Conservation (phyloP, 2,888 invertebrate genomes). For the Oxytorus armatus region DNA sequence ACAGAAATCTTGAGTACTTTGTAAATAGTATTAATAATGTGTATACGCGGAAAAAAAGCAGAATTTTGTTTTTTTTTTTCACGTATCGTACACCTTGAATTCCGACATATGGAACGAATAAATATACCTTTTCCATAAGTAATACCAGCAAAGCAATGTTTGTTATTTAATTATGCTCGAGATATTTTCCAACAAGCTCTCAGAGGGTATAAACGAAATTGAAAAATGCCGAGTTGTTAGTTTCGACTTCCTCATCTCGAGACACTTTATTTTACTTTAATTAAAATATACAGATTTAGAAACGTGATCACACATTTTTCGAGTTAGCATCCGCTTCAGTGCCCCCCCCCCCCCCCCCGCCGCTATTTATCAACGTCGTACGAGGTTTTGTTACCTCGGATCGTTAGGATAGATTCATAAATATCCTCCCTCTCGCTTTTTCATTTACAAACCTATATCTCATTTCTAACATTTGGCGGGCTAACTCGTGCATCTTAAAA, state of each 20-base stretch:
- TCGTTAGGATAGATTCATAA: slow-evolving; percentile 24
- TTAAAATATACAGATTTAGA: slow-evolving; percentile 83
- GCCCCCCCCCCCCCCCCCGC: slow-evolving; percentile 61
- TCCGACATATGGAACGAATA: slow-evolving; percentile 33
- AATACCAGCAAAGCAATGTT: background rate
- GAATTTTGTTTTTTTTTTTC: background rate
- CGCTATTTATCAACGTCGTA: slow-evolving; percentile 42
- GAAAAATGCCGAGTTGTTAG: slow-evolving; percentile 8
- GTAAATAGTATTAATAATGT: slow-evolving; percentile 54
- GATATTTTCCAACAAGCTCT: too few relatives aligned
- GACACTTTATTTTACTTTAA: slow-evolving; percentile 72
- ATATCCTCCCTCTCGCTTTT: slow-evolving; percentile 7
- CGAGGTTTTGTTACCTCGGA: too few relatives aligned
- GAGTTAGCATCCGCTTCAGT: slow-evolving; percentile 67
- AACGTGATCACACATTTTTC: slow-evolving; percentile 81
- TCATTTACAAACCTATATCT: slow-evolving; percentile 9
- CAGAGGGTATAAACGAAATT: background rate
- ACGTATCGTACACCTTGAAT: slow-evolving; percentile 1
- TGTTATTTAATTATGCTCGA: too few relatives aligned
- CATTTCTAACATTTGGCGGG: slow-evolving; percentile 17
- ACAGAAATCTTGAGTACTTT: slow-evolving; percentile 23
- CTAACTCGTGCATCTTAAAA: slow-evolving; percentile 71
- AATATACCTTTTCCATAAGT: slow-evolving; percentile 59
- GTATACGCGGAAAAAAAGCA: slow-evolving; percentile 29
- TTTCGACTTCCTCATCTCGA: slow-evolving; percentile 35